These are phyloP conservation scores for Calliscelio sp. DNA, from an alignment of 2,888 invertebrate genomes.

Conservation along the genomic window DNA sequence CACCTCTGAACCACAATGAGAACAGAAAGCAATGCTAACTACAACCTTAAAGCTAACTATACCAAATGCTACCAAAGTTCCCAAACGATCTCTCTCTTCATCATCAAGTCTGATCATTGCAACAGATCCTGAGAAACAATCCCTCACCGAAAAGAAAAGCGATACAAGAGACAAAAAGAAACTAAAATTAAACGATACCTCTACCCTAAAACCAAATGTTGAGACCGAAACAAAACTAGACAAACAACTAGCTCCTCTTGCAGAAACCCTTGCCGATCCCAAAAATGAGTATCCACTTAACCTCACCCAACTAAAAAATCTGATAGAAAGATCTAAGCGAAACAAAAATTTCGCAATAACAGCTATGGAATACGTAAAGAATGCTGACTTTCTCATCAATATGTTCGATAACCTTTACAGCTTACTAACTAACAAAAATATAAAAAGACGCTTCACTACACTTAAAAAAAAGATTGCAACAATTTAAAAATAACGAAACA, in stretches of 20 bases:
- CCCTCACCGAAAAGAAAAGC: background rate
- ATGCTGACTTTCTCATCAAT: background rate
- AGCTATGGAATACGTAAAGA: slow-evolving; percentile 3
- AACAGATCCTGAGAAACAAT: background rate
- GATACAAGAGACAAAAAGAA: slow-evolving; percentile 13
- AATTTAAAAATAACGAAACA: background rate
- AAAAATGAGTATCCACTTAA: slow-evolving; percentile 9
- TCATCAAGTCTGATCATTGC: too few species aligned
- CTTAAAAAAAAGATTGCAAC: slow-evolving; percentile 22
- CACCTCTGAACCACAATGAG: too few species aligned
- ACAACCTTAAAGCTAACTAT: too few species aligned
- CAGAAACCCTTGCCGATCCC: background rate
- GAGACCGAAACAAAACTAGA: slow-evolving; percentile 6
- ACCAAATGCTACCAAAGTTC: too few species aligned
- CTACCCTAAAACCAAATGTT: background rate
- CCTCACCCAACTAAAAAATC: slow-evolving; percentile 11
- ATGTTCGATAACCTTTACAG: slow-evolving; percentile 21
- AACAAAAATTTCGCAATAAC: background rate
- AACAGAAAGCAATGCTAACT: too few species aligned
- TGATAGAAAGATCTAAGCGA: slow-evolving; percentile 14
- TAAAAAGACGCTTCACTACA: slow-evolving; percentile 28
- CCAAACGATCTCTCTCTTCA: too few species aligned
- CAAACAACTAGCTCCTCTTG: slow-evolving; percentile 22
- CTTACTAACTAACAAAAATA: background rate
- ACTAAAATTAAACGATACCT: background rate